phyloP scores from a whole-genome alignment of 2,113 vertebrate species.

The Albula goreensis region DNA sequence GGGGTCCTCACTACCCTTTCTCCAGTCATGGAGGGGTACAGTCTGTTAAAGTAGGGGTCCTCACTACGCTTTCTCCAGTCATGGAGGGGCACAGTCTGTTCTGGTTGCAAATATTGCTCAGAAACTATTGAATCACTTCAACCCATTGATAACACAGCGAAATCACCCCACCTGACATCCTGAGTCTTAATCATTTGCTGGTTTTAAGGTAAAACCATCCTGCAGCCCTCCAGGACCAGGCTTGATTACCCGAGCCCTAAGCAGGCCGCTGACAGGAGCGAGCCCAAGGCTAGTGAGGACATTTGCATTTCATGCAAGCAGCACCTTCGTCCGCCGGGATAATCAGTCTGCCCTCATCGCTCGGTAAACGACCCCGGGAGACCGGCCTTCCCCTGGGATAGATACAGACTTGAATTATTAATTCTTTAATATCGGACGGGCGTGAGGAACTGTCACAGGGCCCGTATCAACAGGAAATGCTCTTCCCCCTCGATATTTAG shows the following conservation, averaged over 20 bases:
- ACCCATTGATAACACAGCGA: no score
- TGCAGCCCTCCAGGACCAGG: no score
- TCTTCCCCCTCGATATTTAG: conserved; percentile 24
- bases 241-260: conserved; percentile 16
- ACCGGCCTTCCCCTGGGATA: background rate
- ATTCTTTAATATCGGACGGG: conserved; percentile 31
- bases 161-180: no score
- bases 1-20: no score
- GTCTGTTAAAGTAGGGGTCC: no score
- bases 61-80: no score
- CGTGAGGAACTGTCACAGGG: conserved; percentile 30
- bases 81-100: no score
- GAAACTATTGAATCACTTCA: no score
- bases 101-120: no score
- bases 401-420: background rate
- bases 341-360: conserved; percentile 42
- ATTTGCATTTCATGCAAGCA: conserved; percentile 55
- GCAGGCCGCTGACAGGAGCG: conserved; percentile 39
- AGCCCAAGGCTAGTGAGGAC: conserved; percentile 49
- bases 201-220: no score
- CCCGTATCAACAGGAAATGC: conserved; percentile 33
- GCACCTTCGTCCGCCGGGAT: conserved; percentile 44
- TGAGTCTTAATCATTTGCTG: no score
- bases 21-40: no score
- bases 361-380: conserved; percentile 37